Base-by-base conservation (phyloP, 2,113 vertebrate genomes). In the Galeopterus variegatus region DNA sequence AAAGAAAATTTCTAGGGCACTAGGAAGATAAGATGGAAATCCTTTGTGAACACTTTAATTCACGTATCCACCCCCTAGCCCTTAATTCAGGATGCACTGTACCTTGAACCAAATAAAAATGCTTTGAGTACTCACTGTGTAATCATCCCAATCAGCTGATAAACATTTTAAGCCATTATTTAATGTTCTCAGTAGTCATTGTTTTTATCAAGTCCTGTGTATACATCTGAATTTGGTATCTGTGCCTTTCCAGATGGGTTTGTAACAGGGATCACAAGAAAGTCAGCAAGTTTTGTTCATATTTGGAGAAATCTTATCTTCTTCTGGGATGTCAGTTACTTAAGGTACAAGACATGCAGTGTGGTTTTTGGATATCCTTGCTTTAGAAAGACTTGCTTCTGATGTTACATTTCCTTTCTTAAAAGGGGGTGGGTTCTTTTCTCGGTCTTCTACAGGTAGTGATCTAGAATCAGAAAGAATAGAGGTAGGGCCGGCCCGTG, bases 281-380 rank as follows among this genome's bases (percentile, higher is more conserved):
- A 80, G 33, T 65, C 77, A 14, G 21, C 64, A 23, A 5, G 12
- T 21, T 64, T 45, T n/a, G 24, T 95, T 45, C 83, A 21, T 15
- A 13, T 36, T 36, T 7, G 11, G 75, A 50, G n/a, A 87, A 64
- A 64, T 69, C 17, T 76, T 69, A 50, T 36, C 54, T 96, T 45
- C 3, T 8, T 24, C 21, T 0, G 6, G n/a, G 48, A 36, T 0
- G 4, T 26, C 18, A 1, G 3, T 10, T 24, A 18, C 24, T 70
- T 3, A 17, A 24, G 76, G 65, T 72, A 95, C 79, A 52, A 52
- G 56, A 80, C 3, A 0, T 36, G 17, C 79, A 48, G 36, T 52
- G 72, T 86, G 72, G 26, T 21, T 62, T 75, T 56, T 24, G 52
- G 58, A 31, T 8, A 4, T 9, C 17, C 36, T 60, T 52, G 75